Conservation (phyloP, 1,140 invertebrate species). For the Tyrophagus putrescentiae region DNA sequence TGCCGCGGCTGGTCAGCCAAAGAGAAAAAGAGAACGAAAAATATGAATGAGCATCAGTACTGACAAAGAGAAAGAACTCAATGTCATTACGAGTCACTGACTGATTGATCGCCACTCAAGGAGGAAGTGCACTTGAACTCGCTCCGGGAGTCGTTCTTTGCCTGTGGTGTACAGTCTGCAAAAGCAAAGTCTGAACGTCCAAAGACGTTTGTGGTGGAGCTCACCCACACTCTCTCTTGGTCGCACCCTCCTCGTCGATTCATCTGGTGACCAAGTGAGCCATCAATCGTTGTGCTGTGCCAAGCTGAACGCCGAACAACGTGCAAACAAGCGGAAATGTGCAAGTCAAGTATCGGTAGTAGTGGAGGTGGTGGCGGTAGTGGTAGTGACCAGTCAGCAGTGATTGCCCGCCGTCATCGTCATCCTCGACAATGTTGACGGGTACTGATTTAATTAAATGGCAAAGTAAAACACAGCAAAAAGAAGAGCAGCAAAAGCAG, state of each 20-base stretch:
- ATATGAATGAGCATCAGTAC: background rate
- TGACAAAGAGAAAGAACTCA: too few species aligned
- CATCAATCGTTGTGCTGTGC: conserved; percentile 2
- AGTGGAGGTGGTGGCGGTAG: background rate
- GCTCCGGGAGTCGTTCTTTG: background rate
- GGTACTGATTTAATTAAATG: conserved; percentile 3
- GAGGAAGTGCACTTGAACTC: background rate
- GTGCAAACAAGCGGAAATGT: background rate
- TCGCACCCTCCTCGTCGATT: background rate
- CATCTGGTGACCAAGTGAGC: conserved; percentile 3
- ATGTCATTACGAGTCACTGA: conserved; percentile 4
- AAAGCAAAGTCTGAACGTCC: too few species aligned
- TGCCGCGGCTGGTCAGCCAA: too few species aligned
- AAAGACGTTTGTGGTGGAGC: too few species aligned
- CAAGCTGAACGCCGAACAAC: background rate
- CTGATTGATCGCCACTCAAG: background rate
- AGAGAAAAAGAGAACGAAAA: too few species aligned
- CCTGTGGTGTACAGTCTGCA: too few species aligned
- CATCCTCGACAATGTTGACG: too few species aligned
- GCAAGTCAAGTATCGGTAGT: background rate
- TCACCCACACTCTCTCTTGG: background rate
- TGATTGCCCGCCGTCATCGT: too few species aligned
- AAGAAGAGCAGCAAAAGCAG: too few species aligned
- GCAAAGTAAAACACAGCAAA: too few species aligned
- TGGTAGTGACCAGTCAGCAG: too few species aligned